These are phyloP conservation scores for Onychomys leucogaster DNA, from an alignment of 2,797 vertebrate species.

Conservation along the genomic window DNA sequence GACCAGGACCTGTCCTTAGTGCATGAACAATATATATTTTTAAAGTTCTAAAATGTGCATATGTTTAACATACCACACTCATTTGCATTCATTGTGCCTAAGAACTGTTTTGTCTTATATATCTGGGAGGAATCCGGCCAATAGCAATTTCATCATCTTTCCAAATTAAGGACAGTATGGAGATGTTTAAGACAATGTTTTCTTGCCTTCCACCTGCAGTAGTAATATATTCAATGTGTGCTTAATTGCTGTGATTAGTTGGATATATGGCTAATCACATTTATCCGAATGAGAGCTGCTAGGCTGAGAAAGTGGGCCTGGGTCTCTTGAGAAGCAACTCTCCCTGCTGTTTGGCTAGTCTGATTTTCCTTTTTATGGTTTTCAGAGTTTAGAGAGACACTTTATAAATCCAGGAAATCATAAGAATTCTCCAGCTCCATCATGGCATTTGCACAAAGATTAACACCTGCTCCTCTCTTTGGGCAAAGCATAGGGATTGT, in stretches of 20 bases:
- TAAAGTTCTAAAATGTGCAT: neutral
- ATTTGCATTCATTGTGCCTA: neutral
- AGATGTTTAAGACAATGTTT: neutral
- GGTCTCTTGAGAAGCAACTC: neutral
- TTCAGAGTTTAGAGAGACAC: neutral
- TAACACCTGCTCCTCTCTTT: slow-evolving; percentile 63
- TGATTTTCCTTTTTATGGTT: slow-evolving; percentile 38
- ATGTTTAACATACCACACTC: neutral
- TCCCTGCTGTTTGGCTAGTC: slow-evolving; percentile 21
- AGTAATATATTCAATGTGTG: neutral
- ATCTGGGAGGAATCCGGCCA: neutral
- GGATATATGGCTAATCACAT: neutral
- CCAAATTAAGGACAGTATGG: neutral
- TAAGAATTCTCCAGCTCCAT: slow-evolving; percentile 8
- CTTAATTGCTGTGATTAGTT: neutral
- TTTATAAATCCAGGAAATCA: neutral
- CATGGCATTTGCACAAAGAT: neutral
- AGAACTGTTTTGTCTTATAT: neutral
- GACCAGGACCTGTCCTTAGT: too few species aligned
- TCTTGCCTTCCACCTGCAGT: neutral
- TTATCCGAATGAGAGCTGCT: slow-evolving; percentile 64
- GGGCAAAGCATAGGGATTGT: slow-evolving; percentile 66
- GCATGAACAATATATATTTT: neutral
- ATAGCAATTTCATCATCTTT: neutral
- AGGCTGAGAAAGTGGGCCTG: neutral